Evolutionary conservation across 2,113 vertebrate species (phyloP).

Genomic region (Fregata magnificens): DNA sequence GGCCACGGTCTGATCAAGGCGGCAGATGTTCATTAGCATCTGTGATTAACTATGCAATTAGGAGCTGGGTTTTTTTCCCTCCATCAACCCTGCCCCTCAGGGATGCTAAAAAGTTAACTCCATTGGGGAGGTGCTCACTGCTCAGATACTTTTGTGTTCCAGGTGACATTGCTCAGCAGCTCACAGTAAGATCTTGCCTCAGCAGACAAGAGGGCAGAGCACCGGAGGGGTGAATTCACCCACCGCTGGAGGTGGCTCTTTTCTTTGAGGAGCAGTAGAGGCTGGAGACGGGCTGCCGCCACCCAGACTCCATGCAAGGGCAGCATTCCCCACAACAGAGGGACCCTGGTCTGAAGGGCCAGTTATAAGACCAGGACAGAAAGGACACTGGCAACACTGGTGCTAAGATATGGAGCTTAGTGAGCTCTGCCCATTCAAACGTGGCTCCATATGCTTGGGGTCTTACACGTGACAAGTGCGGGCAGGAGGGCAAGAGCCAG

Average conservation of each 20-base stretch:
- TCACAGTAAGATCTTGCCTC: neutral
- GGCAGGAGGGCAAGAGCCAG: neutral
- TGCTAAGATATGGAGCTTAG: neutral
- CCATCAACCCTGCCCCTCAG: neutral
- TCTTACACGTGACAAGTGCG: neutral
- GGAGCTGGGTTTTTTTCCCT: neutral
- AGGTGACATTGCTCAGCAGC: neutral
- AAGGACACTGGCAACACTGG: neutral
- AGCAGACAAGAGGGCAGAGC: neutral
- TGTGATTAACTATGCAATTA: neutral
- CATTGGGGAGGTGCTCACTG: neutral
- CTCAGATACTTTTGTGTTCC: neutral
- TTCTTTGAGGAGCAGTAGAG: neutral
- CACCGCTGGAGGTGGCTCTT: neutral
- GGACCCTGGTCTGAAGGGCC: neutral
- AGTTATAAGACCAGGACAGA: neutral
- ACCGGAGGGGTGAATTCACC: neutral
- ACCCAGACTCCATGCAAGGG: neutral
- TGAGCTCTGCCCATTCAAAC: neutral
- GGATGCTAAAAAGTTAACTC: neutral
- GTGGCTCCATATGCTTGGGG: neutral
- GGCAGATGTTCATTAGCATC: neutral
- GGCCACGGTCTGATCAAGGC: neutral
- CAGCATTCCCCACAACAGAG: neutral
- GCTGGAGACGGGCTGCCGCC: neutral